A percentile compares a stretch with the other conserved stretches of the same genome.
Evolutionary conservation across 2,113 vertebrate species (phyloP).

Genomic region (Hylia prasina): DNA sequence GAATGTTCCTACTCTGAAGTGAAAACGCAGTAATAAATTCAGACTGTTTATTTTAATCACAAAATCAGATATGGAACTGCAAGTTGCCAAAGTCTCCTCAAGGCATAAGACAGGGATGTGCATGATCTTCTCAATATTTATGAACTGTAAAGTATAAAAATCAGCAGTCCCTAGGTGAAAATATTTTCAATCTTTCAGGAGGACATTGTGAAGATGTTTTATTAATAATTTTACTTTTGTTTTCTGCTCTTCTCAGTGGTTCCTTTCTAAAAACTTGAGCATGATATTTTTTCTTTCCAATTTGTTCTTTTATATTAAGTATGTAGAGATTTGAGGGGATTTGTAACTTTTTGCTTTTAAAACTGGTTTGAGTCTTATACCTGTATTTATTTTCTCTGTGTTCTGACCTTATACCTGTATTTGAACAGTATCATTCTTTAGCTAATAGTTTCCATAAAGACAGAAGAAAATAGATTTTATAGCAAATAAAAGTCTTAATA

Average conservation of each 20-base stretch:
- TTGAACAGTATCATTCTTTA: not conserved
- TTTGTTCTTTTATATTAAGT: not conserved
- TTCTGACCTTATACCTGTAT: not conserved
- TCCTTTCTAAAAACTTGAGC: not conserved
- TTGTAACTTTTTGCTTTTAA: not conserved
- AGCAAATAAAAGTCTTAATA: not conserved
- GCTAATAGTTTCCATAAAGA: not conserved
- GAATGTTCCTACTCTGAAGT: not conserved
- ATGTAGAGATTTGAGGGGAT: not conserved
- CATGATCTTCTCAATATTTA: slow-evolving; percentile 24
- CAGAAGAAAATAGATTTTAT: not conserved
- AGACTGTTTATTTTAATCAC: slow-evolving; percentile 18
- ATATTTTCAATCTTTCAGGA: not conserved
- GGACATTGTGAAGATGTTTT: not conserved
- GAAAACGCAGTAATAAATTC: not conserved
- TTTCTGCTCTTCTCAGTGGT: not conserved
- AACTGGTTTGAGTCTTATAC: not conserved
- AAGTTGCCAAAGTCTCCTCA: not conserved
- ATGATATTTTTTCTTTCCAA: not conserved
- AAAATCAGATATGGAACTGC: not conserved
- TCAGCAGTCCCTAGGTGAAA: not conserved
- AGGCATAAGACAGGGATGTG: not conserved
- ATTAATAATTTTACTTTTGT: slow-evolving; percentile 19
- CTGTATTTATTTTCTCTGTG: not conserved
- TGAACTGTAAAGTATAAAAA: slow-evolving; percentile 4